A percentile compares a stretch with the other conserved stretches of the same genome.
phyloP scores from a whole-genome alignment of 2,888 invertebrate genomes.

The Gastracanthus pulcherrimus region DNA sequence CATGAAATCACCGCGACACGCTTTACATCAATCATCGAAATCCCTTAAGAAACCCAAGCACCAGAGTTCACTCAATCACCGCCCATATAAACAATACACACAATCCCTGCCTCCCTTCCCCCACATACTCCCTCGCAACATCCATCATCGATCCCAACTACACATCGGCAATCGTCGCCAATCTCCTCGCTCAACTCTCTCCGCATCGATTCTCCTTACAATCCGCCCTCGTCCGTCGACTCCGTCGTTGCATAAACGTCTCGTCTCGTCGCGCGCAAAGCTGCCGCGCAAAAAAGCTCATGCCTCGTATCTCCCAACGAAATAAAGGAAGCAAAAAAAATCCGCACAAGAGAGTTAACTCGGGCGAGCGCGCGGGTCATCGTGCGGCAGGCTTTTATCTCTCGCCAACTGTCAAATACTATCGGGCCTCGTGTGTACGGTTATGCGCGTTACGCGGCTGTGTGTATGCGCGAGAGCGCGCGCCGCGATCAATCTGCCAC shows the following conservation, averaged over 20 bases:
- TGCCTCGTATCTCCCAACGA: not conserved
- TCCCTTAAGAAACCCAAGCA: not conserved
- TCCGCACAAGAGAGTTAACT: not conserved
- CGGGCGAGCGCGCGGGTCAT: constrained; percentile 18
- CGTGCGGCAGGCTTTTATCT: constrained; percentile 21
- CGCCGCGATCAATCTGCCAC: not conserved
- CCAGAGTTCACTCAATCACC: not conserved
- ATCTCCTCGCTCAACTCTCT: not conserved
- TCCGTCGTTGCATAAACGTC: not conserved
- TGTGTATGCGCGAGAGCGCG: not conserved
- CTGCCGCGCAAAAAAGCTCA: not conserved
- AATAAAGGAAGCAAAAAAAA: not conserved
- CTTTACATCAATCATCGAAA: too few species aligned
- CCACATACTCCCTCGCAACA: not conserved
- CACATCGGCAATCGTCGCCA: not conserved
- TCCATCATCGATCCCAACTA: not conserved
- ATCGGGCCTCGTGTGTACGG: not conserved
- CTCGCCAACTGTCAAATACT: constrained; percentile 38
- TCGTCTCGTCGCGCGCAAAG: not conserved
- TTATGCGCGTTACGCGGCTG: not conserved
- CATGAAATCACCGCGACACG: too few species aligned
- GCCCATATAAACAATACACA: not conserved
- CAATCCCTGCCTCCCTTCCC: not conserved
- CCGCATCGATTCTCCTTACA: not conserved
- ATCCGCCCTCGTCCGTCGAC: not conserved